Evolutionary conservation across 2,888 invertebrate genomes (phyloP), one percentile per base, ranked within the genome.

Genomic region (Caenorhabditis wallacei): DNA sequence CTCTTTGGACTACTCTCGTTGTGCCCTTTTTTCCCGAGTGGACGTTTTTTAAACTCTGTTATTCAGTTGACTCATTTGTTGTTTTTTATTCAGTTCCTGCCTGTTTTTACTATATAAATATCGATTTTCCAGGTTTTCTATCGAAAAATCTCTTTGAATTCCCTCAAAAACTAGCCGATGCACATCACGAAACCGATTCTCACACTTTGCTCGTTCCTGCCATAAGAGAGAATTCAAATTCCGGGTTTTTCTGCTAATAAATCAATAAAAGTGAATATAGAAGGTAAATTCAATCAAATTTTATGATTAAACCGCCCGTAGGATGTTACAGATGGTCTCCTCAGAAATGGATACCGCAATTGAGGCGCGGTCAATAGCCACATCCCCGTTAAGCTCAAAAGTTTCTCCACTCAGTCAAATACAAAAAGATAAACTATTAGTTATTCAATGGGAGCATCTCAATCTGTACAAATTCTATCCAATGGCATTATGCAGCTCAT

Each of bases 381-480:
- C 82, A 1, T 68, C 72, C 1, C 78, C 82, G 18, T 46, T 82
- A 1, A 68, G 43, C 37, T 57, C 76, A 3, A 78, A 76, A 56
- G 30, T 72, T 10, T 59, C 51, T 7, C 75, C 80, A 7, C 20
- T 80, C 20, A 53, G 26, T 2, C 59, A 78, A 56, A 59, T 70
- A 13, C 76, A 82, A 30, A 82, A 82, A 46, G 84, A 85, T 18
- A 85, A 87, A 66, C 74, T 91, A 37, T 84, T 88, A 57, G 88
- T 91, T 20, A 90, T 91, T 22, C 89, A 91, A 86, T 91, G 91
- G 91, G 88, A 90, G 53, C 91, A 91, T 64, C 80, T 91, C 63
- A 87, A 91, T 68, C 84, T 91, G 20, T 88, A 84, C 75, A 88
- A 88, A 74, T 91, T 91, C 81, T 88, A 88, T 61, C 88, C 88